phyloP scores from a whole-genome alignment of 2,113 vertebrate species.

The Oriolus oriolus region DNA sequence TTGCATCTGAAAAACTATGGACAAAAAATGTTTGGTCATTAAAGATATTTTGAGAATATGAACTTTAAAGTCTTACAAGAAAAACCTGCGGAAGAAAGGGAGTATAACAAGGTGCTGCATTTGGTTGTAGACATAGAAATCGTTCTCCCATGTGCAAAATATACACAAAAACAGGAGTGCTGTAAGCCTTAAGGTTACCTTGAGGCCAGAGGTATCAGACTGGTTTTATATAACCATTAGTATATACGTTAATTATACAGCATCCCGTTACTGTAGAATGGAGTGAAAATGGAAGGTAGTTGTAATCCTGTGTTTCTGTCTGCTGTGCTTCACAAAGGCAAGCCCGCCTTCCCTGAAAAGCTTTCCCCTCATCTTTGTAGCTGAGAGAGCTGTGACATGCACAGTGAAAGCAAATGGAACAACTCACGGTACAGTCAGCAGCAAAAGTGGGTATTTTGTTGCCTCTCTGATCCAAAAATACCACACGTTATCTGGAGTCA shows the following conservation, averaged over 20 bases:
- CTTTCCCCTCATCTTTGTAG: not conserved
- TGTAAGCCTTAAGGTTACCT: not conserved
- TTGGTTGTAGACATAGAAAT: not conserved
- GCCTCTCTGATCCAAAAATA: not conserved
- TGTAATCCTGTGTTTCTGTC: not conserved
- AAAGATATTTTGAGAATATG: not conserved
- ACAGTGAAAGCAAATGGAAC: not conserved
- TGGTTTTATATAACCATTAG: not conserved
- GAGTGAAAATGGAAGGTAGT: not conserved
- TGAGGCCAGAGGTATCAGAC: not conserved
- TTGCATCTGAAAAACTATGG: not conserved
- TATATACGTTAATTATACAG: not conserved
- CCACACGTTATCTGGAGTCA: fast-evolving
- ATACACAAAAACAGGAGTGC: not conserved
- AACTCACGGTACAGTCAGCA: not conserved
- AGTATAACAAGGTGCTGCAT: not conserved
- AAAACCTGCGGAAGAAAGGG: not conserved
- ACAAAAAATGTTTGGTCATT: not conserved
- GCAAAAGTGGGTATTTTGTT: not conserved
- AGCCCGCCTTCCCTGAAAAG: not conserved
- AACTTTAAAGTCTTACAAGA: not conserved
- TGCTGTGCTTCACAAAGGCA: not conserved
- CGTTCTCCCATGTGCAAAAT: fast-evolving
- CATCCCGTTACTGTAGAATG: not conserved
- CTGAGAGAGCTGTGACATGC: not conserved